A percentile compares a stretch with the other conserved stretches of the same genome.
Evolutionary conservation across 1,140 invertebrate genomes (phyloP).

Genomic region (Saxidomus purpurata): DNA sequence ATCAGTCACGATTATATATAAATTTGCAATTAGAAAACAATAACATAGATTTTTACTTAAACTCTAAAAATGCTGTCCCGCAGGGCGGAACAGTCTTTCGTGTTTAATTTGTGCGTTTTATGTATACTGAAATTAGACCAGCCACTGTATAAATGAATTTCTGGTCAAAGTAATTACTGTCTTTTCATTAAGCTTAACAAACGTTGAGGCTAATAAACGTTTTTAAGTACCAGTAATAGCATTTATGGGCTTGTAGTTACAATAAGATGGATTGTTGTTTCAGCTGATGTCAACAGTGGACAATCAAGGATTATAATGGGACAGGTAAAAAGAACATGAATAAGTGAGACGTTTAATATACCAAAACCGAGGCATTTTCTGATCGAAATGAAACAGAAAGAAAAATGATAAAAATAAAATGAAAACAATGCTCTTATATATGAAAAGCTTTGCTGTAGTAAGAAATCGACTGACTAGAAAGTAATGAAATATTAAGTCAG

Average conservation of each 20-base stretch:
- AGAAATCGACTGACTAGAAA: no score
- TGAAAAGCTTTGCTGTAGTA: no score
- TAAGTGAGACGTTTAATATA: no score
- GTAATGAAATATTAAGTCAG: no score
- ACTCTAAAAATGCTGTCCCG: not conserved
- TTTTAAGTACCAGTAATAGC: conserved; percentile 6
- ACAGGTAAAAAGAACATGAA: no score
- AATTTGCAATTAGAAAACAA: no score
- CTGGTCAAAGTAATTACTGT: not conserved
- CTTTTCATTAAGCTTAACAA: not conserved
- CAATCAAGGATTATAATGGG: not conserved
- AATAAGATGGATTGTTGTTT: not conserved
- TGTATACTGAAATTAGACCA: not conserved
- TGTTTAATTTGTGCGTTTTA: not conserved
- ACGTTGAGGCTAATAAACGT: not conserved
- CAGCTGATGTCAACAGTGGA: not conserved
- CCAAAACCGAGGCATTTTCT: no score
- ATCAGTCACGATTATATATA: no score
- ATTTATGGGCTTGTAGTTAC: conserved; percentile 16
- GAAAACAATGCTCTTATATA: no score
- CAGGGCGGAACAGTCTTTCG: not conserved
- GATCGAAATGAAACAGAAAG: no score
- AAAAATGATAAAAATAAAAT: no score
- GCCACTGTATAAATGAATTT: not conserved
- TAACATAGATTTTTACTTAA: no score